phyloP scores from a whole-genome alignment of 1,140 invertebrate species.

The Zeugodacus cucurbitae region DNA sequence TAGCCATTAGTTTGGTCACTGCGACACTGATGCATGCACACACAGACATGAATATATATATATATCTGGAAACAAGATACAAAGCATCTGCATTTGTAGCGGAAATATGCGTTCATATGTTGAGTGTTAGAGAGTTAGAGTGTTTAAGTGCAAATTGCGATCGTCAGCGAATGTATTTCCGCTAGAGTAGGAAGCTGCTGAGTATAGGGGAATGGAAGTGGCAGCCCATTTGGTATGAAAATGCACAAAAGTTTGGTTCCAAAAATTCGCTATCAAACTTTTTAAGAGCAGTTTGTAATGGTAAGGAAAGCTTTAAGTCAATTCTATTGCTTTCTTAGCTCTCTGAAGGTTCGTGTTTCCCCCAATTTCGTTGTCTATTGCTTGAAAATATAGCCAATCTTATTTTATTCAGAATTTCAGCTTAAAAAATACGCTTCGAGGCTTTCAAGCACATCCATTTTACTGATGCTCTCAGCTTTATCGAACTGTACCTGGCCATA shows the following conservation, averaged over 20 bases:
- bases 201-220: not conserved
- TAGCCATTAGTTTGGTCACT: slow-evolving; percentile 4
- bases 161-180: not conserved
- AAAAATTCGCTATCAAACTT: not conserved
- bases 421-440: too few species aligned
- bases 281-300: too few species aligned
- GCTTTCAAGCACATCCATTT: too few species aligned
- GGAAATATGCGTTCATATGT: not conserved
- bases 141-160: slow-evolving; percentile 28
- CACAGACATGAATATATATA: not conserved
- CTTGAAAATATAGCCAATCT: too few species aligned
- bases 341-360: too few species aligned
- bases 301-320: too few species aligned
- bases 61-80: not conserved
- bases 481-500: too few species aligned
- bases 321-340: too few species aligned
- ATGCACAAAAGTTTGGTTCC: not conserved
- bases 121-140: not conserved
- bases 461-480: too few species aligned
- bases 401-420: too few species aligned
- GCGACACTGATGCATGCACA: not conserved
- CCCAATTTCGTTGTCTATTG: too few species aligned
- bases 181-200: not conserved
- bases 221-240: too few species aligned
- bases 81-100: not conserved